Conservation (phyloP, 2,888 invertebrate genomes). For the Himalopsyche kuldschensis region DNA sequence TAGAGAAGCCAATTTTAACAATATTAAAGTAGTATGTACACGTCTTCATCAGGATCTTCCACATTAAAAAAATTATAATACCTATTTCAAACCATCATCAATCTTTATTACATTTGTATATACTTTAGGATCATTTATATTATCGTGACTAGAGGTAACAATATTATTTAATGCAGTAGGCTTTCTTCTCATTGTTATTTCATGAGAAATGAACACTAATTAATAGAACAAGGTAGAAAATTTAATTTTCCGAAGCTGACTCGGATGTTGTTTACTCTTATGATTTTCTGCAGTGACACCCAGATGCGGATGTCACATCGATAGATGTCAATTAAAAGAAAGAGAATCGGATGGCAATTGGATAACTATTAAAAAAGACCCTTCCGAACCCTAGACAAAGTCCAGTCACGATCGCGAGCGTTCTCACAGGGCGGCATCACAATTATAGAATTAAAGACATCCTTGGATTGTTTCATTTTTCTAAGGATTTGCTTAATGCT, state of each 20-base stretch:
- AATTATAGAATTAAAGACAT: too few species aligned
- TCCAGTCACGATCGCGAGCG: too few species aligned
- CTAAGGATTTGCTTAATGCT: background rate
- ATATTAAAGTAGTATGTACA: background rate
- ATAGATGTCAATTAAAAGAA: too few species aligned
- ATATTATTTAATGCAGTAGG: background rate
- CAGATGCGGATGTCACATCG: too few species aligned
- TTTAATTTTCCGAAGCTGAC: too few species aligned
- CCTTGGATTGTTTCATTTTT: too few species aligned
- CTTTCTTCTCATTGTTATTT: background rate
- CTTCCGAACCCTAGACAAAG: too few species aligned
- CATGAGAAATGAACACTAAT: background rate
- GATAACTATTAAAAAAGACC: too few species aligned
- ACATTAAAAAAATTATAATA: background rate
- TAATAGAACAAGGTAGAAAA: background rate
- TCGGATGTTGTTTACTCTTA: too few species aligned
- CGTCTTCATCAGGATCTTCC: background rate
- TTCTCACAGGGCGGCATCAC: too few species aligned
- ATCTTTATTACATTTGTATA: background rate
- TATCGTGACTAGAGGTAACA: slow-evolving; percentile 5
- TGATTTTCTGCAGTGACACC: too few species aligned
- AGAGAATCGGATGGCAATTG: too few species aligned
- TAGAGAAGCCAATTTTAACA: background rate
- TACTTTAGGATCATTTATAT: background rate
- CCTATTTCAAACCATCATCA: background rate